Base-by-base conservation (phyloP, 2,797 vertebrate genomes). In the Fringilla coelebs region DNA sequence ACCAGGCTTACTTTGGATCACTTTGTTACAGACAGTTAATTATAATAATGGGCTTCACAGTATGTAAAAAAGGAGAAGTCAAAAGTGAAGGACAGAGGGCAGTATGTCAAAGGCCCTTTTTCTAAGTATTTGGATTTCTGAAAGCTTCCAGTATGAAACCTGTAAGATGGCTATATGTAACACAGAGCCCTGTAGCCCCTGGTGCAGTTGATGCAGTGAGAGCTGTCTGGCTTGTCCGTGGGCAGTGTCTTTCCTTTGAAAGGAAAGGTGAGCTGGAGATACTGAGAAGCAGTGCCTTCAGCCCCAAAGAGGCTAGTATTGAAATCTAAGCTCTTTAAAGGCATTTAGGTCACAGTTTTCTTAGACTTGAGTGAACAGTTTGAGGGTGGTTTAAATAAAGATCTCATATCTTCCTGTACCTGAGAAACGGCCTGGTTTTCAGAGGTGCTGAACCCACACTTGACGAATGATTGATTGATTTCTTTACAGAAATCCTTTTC, bases 361-460 rank as follows among this genome's bases (percentile, higher is more conserved):
- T 46, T 38, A 87, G 81, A 49, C 48, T 61, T 57, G 60, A 79
- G 83, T 7, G 58, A 76, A 68, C 84, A 85, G 68, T 85, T 94
- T 91, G 95, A 54, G 70, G 71, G 36, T 85, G 85, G 85, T 95
- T 93, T 96, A 95, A 95, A 94, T 86, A 91, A 88, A 94, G 84
- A 82, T 85, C 84, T 94, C 26, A 3, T 92, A 15, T 91, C 94
- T 90, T 63, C 54, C 10, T 91, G 95, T 96, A 96, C 94, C 91
- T 94, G 95, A 90, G 89, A 95, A 94, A 74, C 0, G 88, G 85
- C 94, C 94, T 95, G 90, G 85, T 96, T 95, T 96, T 96, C 74
- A 87, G 93, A 97, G 96, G 95, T 93, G 85, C 94, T 95, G 96
- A 94, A 94, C 94, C 93, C 92, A 92, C 90, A 93, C 87, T 93